Evolutionary conservation across 2,113 vertebrate genomes (phyloP).

Genomic region (Alexandromys fortis): DNA sequence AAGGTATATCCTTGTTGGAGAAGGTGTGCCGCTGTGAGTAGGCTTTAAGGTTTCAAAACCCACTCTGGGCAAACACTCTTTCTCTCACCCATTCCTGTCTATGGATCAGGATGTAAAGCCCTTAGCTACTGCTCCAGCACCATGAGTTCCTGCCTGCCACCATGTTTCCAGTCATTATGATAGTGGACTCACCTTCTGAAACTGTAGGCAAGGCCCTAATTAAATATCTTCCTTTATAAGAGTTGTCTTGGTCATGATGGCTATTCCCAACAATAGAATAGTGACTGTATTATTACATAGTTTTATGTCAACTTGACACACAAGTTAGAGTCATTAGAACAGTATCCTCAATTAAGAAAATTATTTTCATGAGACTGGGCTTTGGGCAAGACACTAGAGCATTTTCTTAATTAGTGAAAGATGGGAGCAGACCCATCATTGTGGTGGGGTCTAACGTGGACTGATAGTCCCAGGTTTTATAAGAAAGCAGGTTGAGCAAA

Average conservation of each 20-base stretch:
- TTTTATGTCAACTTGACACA: background rate
- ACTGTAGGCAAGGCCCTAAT: background rate
- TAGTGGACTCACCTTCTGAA: background rate
- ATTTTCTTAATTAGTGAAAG: background rate
- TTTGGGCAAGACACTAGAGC: background rate
- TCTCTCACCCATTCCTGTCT: background rate
- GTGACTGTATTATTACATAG: background rate
- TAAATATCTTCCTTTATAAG: background rate
- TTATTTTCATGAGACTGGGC: background rate
- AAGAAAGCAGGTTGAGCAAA: background rate
- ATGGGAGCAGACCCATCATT: background rate
- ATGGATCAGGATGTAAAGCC: background rate
- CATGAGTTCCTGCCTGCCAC: background rate
- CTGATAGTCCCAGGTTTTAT: background rate
- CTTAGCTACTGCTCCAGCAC: background rate
- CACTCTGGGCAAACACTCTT: background rate
- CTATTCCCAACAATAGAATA: background rate
- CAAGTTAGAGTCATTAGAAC: background rate
- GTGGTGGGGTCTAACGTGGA: background rate
- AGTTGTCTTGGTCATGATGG: background rate
- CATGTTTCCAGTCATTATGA: background rate
- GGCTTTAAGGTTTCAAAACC: background rate
- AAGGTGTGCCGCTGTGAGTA: background rate
- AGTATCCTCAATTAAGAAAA: background rate
- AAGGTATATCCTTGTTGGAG: background rate